These are phyloP conservation scores for Aphelenchoides fujianensis DNA, from an alignment of 1,140 invertebrate genomes.

Conservation along the genomic window DNA sequence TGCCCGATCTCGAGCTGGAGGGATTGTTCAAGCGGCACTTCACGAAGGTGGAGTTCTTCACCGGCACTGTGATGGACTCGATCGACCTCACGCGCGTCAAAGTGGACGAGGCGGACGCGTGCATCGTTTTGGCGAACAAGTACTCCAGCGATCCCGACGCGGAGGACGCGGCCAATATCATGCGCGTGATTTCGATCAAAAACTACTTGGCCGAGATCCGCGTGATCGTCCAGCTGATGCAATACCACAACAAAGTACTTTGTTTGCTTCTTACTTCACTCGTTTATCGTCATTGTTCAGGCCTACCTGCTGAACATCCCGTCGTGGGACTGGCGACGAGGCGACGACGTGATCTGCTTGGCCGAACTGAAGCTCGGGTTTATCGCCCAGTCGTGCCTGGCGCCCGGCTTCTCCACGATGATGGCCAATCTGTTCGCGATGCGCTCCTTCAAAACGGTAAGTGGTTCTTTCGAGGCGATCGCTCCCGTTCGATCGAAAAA, in stretches of 20 bases:
- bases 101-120: constrained; percentile 82
- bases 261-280: background rate
- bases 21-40: constrained; percentile 68
- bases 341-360: constrained; percentile 68
- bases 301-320: constrained; percentile 69
- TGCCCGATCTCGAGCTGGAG: constrained; percentile 68
- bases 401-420: constrained; percentile 97
- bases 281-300: constrained; percentile 61
- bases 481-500: background rate
- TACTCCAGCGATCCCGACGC: constrained; percentile 66
- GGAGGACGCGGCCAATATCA: constrained; percentile 60
- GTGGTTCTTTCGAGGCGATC: constrained; percentile 64
- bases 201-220: constrained; percentile 68
- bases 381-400: constrained; percentile 70
- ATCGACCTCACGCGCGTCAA: constrained; percentile 67
- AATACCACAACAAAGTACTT: constrained; percentile 69
- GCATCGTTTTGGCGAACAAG: constrained; percentile 73
- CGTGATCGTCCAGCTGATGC: constrained; percentile 69
- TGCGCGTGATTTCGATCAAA: constrained; percentile 69
- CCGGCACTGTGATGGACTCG: constrained; percentile 68
- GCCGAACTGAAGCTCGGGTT: constrained; percentile 69
- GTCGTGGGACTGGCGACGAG: constrained; percentile 68
- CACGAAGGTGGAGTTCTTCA: constrained; percentile 69
- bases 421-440: constrained; percentile 99
- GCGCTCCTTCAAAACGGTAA: constrained; percentile 98